A percentile compares a stretch with the other conserved stretches of the same genome.
phyloP scores from a whole-genome alignment of 2,888 invertebrate species.

The Hoplodrina ambigua region DNA sequence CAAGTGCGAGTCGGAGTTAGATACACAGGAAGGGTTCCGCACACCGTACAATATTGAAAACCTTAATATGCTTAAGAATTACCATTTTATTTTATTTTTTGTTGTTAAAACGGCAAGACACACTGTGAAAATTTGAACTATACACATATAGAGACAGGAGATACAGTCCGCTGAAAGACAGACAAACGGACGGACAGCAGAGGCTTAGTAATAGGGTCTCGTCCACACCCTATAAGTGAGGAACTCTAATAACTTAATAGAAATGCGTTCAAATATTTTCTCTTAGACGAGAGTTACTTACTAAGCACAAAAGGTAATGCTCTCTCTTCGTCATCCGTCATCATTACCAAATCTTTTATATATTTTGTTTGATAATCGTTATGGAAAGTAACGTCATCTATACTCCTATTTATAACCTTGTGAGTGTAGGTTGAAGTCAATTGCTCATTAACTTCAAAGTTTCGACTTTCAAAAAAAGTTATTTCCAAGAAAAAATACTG shows the following conservation, averaged over 20 bases:
- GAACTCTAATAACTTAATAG: not conserved
- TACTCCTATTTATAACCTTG: constrained; percentile 28
- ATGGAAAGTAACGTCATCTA: constrained; percentile 29
- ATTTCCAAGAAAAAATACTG: constrained; percentile 47
- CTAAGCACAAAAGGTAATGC: not conserved
- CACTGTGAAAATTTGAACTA: too few relatives aligned
- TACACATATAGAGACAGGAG: too few relatives aligned
- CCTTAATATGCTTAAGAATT: too few relatives aligned
- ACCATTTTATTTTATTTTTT: too few relatives aligned
- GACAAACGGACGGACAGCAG: too few relatives aligned
- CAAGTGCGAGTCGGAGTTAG: too few relatives aligned
- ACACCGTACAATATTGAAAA: too few relatives aligned
- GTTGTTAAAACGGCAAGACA: too few relatives aligned
- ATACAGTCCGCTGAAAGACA: too few relatives aligned
- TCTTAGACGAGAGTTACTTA: not conserved
- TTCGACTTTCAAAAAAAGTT: constrained; percentile 27
- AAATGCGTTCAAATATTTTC: not conserved
- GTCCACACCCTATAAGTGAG: too few relatives aligned
- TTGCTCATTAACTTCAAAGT: constrained; percentile 28
- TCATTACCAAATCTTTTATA: constrained; percentile 25
- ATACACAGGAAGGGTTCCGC: too few relatives aligned
- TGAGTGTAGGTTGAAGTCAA: constrained; percentile 31
- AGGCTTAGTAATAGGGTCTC: too few relatives aligned
- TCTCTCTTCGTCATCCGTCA: constrained; percentile 15
- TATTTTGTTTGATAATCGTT: constrained; percentile 40